phyloP scores from a whole-genome alignment of 2,888 invertebrate species.

The Habrosyne pyritoides region DNA sequence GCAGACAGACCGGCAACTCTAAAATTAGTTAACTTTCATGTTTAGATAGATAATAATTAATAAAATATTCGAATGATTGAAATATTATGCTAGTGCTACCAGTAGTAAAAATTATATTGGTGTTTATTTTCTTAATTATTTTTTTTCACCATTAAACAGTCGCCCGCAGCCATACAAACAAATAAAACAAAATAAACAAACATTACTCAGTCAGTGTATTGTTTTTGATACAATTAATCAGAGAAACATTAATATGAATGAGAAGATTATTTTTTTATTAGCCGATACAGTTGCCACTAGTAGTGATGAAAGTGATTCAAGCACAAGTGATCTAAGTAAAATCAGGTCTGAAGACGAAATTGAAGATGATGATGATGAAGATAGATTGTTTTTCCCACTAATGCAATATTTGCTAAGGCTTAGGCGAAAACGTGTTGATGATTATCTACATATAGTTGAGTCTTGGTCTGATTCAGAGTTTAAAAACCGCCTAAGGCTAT shows the following conservation, averaged over 20 bases:
- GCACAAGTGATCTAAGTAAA: slow-evolving; percentile 52
- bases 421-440: slow-evolving; percentile 56
- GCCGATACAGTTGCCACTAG: slow-evolving; percentile 34
- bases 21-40: too few species aligned
- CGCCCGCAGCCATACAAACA: too few species aligned
- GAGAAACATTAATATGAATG: slow-evolving; percentile 43
- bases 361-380: slow-evolving; percentile 46
- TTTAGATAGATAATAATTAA: too few species aligned
- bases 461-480: slow-evolving; percentile 64
- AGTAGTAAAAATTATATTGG: too few species aligned
- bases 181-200: too few species aligned
- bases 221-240: too few species aligned
- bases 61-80: too few species aligned
- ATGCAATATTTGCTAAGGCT: slow-evolving; percentile 61
- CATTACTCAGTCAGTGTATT: too few species aligned
- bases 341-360: slow-evolving; percentile 37
- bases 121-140: too few species aligned
- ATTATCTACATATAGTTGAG: slow-evolving; percentile 62
- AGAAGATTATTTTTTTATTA: slow-evolving; percentile 45
- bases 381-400: slow-evolving; percentile 57
- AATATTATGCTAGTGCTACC: too few species aligned
- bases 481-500: slow-evolving; percentile 57
- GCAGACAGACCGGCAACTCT: too few species aligned
- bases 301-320: slow-evolving; percentile 54
- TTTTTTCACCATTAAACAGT: too few species aligned